A percentile compares a stretch with the other conserved stretches of the same genome.
phyloP scores from a whole-genome alignment of 30 jellyfish, hydroid and myxozoan species.

The Cassiopea andromeda region DNA sequence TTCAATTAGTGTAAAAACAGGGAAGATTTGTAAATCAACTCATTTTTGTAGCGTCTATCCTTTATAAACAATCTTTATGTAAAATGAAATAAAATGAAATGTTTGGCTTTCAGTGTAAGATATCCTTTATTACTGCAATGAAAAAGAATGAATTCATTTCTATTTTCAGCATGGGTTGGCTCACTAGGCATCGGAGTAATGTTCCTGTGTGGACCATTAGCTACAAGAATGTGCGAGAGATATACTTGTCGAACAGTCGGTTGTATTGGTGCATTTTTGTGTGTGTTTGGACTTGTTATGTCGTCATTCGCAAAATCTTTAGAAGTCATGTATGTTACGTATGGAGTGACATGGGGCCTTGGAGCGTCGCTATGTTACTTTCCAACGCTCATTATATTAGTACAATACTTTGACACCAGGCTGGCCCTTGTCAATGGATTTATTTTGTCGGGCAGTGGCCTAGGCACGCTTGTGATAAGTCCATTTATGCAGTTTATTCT shows the following conservation, averaged over 20 bases:
- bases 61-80: too few species aligned
- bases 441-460: conserved; percentile 97
- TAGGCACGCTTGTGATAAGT: conserved; percentile 95
- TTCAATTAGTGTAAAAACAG: too few species aligned
- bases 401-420: conserved; percentile 92
- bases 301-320: conserved; percentile 91
- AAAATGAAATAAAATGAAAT: too few species aligned
- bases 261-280: conserved; percentile 84
- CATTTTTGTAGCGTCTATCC: too few species aligned
- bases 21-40: too few species aligned
- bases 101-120: too few species aligned
- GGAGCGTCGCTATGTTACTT: conserved; percentile 98
- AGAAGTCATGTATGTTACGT: conserved; percentile 86
- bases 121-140: too few species aligned
- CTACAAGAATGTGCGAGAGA: conserved; percentile 91
- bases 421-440: conserved; percentile 98
- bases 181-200: conserved; percentile 96
- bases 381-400: conserved; percentile 92
- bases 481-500: conserved; percentile 88
- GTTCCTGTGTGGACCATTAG: conserved; percentile 97
- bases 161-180: conserved; percentile 91
- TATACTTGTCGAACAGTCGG: conserved; percentile 89
- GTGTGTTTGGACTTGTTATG: conserved; percentile 88
- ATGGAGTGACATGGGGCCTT: conserved; percentile 99
- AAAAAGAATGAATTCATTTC: too few species aligned